These are phyloP conservation scores for Clinocottus analis DNA, from an alignment of 2,113 vertebrate species.

Conservation along the genomic window DNA sequence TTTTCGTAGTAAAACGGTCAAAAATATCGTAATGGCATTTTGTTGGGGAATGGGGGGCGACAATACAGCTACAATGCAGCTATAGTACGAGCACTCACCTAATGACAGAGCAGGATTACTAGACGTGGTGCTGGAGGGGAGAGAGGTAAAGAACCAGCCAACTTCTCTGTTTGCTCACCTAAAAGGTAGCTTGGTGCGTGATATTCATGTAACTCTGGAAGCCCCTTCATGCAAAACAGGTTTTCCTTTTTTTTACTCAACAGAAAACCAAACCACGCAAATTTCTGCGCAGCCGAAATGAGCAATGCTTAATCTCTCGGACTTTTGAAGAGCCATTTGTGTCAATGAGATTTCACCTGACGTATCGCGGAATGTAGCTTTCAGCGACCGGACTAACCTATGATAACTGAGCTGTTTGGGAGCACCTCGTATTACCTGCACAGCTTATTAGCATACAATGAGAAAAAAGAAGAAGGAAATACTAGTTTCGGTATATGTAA, in stretches of 20 bases:
- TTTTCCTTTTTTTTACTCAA: not conserved
- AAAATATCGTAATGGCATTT: not conserved
- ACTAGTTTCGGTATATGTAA: too few species aligned
- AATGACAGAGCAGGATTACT: not conserved
- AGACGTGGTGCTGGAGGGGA: not conserved
- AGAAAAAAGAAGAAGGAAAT: not conserved
- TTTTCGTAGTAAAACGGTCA: not conserved
- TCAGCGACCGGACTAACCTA: not conserved
- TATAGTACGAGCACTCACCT: not conserved
- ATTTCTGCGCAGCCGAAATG: not conserved
- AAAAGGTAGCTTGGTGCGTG: not conserved
- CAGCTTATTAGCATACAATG: not conserved
- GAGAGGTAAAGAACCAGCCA: slow-evolving; percentile 1
- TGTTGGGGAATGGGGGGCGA: too few species aligned
- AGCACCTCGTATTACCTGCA: not conserved
- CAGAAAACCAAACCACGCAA: not conserved
- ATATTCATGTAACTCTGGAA: not conserved
- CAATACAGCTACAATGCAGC: not conserved
- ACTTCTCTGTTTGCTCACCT: slow-evolving; percentile 1
- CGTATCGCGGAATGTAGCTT: not conserved
- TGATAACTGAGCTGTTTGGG: too few species aligned
- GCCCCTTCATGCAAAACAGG: not conserved
- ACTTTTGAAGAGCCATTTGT: not conserved
- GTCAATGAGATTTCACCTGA: slow-evolving; percentile 19
- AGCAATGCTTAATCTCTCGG: too few species aligned